Evolutionary conservation across 1,140 invertebrate species (phyloP), one percentile per base, ranked within the genome.

Genomic region (Zaprionus ghesquierei): DNA sequence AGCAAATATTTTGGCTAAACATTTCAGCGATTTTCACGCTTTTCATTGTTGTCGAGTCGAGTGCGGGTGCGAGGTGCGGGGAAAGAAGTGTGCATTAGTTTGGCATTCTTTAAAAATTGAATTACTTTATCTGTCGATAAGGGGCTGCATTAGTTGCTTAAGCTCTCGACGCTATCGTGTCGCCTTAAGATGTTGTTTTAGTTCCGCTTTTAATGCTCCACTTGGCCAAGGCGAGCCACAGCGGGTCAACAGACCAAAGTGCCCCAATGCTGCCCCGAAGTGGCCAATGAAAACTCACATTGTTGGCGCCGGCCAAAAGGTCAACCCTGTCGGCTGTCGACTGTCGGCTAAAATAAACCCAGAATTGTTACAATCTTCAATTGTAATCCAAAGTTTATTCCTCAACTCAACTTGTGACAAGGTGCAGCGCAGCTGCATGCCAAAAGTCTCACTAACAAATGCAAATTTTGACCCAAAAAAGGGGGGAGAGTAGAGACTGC

Each of bases 301-400:
- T 66, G 62, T 66, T 58, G 62, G 54, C 46, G 44, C 35, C 35
- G 33, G 63, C 55, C 55, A 60, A 72, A 72, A 68, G 64, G 69
- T 72, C 63, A 72, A 55, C 63, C n/a, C n/a, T n/a, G n/a, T 33
- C 9, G 44, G 22, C 25, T 60, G 56, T 35, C 9, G 27, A 8
- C 27, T 5, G 27, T 29, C 18, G 18, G 27, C 50, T 31, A 50
- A 69, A 69, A 62, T 69, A 60, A 51, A 61, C 27, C 63, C 66
- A 46, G 51, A 72, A 72, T 46, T 60, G 69, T 68, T 54, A 68
- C 63, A 60, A 49, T 66, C 46, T 53, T 55, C 31, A 72, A 72
- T 60, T 72, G 69, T 53, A 72, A 60, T 68, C 44, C 64, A 54
- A 72, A 72, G 63, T 66, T 72, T 60, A 33, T 53, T 35, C 22